Percentiles rank a stretch among this genome's conserved stretches.
phyloP scores from a whole-genome alignment of 2,888 invertebrate genomes.

The Siphlonurus alternatus region DNA sequence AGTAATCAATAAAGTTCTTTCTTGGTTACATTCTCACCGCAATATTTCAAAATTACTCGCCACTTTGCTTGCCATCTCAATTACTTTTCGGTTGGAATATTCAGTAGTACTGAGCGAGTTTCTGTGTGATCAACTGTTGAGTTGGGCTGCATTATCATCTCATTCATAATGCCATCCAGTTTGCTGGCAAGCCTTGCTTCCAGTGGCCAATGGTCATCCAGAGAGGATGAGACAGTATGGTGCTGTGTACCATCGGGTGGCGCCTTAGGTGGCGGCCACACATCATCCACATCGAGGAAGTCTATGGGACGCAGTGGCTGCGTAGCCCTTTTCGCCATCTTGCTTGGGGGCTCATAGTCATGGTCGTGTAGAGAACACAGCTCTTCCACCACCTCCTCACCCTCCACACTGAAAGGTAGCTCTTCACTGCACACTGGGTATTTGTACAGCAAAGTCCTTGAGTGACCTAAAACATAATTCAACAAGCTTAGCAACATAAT shows the following conservation, averaged over 20 bases:
- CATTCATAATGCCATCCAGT: not conserved
- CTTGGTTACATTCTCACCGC: no score
- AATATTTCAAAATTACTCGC: no score
- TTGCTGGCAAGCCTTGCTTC: not conserved
- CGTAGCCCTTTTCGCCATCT: constrained; percentile 6
- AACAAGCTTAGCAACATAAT: constrained; percentile 18
- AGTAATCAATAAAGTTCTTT: no score
- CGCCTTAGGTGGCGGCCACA: not conserved
- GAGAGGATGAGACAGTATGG: not conserved
- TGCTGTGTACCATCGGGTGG: not conserved
- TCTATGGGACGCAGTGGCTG: not conserved
- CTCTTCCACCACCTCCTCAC: constrained; percentile 2
- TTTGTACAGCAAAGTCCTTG: constrained; percentile 24
- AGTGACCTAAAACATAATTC: constrained; percentile 21
- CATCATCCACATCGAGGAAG: not conserved
- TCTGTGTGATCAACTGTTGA: not conserved
- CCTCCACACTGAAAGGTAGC: constrained; percentile 16
- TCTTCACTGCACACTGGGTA: constrained; percentile 23
- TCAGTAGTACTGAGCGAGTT: not conserved
- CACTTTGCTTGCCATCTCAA: no score
- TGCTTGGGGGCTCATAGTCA: constrained; percentile 16
- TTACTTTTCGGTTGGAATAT: not conserved
- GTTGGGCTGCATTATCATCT: not conserved
- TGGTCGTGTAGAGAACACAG: constrained; percentile 12
- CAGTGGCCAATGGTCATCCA: not conserved